Evolutionary conservation across 2,113 vertebrate species (phyloP).

Genomic region (Cynoglossus semilaevis): DNA sequence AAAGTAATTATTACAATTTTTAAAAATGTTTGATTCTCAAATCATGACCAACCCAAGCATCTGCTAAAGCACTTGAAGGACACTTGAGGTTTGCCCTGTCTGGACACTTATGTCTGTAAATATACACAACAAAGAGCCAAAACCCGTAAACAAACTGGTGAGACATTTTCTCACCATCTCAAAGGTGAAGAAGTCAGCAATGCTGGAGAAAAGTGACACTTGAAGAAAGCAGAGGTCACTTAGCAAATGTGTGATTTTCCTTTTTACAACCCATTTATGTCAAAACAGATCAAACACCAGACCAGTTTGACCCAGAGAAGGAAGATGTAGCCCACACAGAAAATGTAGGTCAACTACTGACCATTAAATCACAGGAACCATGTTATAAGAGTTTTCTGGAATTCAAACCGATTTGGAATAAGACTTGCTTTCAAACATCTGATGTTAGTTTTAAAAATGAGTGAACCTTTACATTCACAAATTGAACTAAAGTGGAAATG

Average conservation of each 20-base stretch:
- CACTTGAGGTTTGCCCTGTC: no score
- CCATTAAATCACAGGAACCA: conserved; percentile 7
- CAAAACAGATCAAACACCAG: conserved; percentile 34
- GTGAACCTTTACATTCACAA: no score
- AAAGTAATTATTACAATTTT: no score
- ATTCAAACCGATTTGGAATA: not conserved
- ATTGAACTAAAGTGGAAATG: no score
- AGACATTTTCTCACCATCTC: conserved; percentile 30
- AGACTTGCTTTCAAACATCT: not conserved
- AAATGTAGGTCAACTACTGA: conserved; percentile 1
- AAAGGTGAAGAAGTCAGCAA: conserved; percentile 27
- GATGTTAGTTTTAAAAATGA: no score
- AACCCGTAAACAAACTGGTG: conserved; percentile 28
- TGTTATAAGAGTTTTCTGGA: not conserved
- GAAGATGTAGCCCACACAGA: conserved; percentile 1
- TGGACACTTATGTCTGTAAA: no score
- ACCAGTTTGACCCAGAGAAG: conserved; percentile 16
- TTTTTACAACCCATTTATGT: conserved; percentile 41
- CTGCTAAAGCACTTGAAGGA: no score
- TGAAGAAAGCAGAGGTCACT: conserved; percentile 35
- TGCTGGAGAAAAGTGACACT: conserved; percentile 28
- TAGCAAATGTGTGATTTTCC: conserved; percentile 28
- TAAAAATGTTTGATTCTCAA: no score
- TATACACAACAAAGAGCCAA: not conserved
- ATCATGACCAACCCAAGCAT: no score